A percentile compares a stretch with the other conserved stretches of the same genome.
Conservation (phyloP, 2,888 invertebrate genomes). For the Lycocerus yunnanus region DNA sequence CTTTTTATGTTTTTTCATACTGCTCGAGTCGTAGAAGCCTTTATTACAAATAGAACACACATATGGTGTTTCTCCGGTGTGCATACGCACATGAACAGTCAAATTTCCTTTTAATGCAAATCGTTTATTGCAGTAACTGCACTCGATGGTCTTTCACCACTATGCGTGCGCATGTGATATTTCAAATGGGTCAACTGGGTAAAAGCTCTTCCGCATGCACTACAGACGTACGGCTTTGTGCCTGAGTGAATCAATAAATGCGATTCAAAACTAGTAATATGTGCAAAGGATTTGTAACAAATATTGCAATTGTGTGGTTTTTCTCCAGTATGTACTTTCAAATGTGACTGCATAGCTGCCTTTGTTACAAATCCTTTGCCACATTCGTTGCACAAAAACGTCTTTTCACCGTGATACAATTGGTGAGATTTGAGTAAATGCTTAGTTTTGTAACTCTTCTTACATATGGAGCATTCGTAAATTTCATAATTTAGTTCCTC, state of each 20-base stretch:
- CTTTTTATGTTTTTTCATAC: slow-evolving; percentile 26
- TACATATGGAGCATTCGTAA: slow-evolving; percentile 29
- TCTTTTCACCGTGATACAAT: slow-evolving; percentile 36
- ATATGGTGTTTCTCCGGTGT: slow-evolving; percentile 31
- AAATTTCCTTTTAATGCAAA: slow-evolving; percentile 45
- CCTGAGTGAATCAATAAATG: slow-evolving; percentile 52
- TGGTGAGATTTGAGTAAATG: slow-evolving; percentile 33
- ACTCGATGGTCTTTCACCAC: slow-evolving; percentile 43
- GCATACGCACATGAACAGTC: slow-evolving; percentile 25
- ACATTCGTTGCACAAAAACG: slow-evolving; percentile 40
- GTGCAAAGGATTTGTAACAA: slow-evolving; percentile 45
- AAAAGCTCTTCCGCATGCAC: slow-evolving; percentile 50
- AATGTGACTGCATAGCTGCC: slow-evolving; percentile 43
- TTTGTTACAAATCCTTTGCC: slow-evolving; percentile 38
- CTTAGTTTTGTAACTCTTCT: slow-evolving; percentile 31
- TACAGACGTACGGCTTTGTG: slow-evolving; percentile 53
- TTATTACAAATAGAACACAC: slow-evolving; percentile 31
- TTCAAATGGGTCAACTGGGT: slow-evolving; percentile 45
- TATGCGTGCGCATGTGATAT: slow-evolving; percentile 44
- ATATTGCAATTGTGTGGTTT: slow-evolving; percentile 43
- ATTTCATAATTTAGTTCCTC: neutral
- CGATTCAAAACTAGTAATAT: slow-evolving; percentile 34
- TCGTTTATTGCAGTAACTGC: slow-evolving; percentile 39
- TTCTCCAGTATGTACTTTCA: slow-evolving; percentile 40
- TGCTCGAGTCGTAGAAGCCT: slow-evolving; percentile 36